phyloP scores from a whole-genome alignment of 2,113 vertebrate genomes.

The Engraulis encrasicolus region DNA sequence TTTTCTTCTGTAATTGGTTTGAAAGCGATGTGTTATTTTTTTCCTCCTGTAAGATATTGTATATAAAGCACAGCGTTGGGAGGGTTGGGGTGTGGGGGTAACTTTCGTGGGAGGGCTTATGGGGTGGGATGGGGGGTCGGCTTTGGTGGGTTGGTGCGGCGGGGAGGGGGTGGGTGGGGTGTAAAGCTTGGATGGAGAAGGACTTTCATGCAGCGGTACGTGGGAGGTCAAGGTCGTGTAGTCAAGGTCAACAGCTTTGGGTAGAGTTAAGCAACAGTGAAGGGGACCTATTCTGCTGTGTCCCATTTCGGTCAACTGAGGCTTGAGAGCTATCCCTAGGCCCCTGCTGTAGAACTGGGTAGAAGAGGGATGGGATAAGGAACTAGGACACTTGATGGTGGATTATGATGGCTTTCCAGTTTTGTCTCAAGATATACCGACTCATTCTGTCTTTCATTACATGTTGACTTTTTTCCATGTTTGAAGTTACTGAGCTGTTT shows the following conservation, averaged over 20 bases:
- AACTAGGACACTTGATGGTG: background rate
- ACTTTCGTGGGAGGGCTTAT: constrained; percentile 39
- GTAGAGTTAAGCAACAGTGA: background rate
- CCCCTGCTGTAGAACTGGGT: background rate
- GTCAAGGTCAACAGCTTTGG: background rate
- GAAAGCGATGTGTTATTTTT: constrained; percentile 78
- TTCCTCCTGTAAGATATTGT: constrained; percentile 93
- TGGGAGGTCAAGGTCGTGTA: too few species aligned
- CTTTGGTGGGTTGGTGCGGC: constrained; percentile 65
- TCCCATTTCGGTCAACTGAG: background rate
- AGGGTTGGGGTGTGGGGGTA: background rate
- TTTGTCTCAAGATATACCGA: background rate
- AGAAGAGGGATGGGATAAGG: too few species aligned
- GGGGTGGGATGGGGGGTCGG: constrained; percentile 57
- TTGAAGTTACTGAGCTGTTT: constrained; percentile 15
- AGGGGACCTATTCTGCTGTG: constrained; percentile 3
- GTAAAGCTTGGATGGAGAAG: constrained; percentile 63
- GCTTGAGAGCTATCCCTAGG: background rate
- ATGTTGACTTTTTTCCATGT: background rate
- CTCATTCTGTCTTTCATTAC: background rate
- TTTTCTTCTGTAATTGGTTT: constrained; percentile 84
- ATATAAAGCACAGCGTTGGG: constrained; percentile 78
- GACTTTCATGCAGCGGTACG: constrained; percentile 35
- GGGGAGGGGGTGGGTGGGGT: constrained; percentile 54
- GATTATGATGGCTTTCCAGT: constrained; percentile 5